Evolutionary conservation across 2,113 vertebrate genomes (phyloP).

Genomic region (Pogona vitticeps): DNA sequence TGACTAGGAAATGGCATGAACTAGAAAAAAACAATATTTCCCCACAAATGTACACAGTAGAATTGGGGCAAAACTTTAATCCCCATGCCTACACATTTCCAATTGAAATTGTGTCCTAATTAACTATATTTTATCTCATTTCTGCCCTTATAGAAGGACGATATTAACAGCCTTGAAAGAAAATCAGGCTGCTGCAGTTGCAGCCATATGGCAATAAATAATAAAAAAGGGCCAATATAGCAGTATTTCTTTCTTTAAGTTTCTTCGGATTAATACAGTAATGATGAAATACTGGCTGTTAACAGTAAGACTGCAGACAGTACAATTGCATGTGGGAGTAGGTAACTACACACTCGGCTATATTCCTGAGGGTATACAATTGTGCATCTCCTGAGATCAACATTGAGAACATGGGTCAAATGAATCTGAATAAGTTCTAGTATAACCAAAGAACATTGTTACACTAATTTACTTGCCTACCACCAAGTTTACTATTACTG

Average conservation of each 20-base stretch:
- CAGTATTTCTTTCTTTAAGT: conserved; percentile 32
- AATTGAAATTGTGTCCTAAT: conserved; percentile 70
- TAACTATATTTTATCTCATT: conserved; percentile 65
- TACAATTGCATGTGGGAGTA: background rate
- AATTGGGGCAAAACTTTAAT: conserved; percentile 52
- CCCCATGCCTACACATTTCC: conserved; percentile 60
- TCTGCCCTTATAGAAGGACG: conserved; percentile 60
- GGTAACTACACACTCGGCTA: background rate
- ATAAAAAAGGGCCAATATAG: conserved; percentile 38
- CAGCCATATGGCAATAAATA: conserved; percentile 60
- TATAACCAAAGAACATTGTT: background rate
- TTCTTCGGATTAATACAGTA: background rate
- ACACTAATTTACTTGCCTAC: background rate
- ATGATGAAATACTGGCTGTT: conserved; percentile 26
- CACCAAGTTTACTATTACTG: background rate
- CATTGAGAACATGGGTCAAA: background rate
- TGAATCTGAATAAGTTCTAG: background rate
- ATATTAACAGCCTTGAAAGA: conserved; percentile 61
- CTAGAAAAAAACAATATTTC: conserved; percentile 42
- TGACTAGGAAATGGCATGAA: conserved; percentile 37
- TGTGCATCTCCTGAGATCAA: background rate
- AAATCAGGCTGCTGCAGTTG: conserved; percentile 64
- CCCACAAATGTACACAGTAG: conserved; percentile 37
- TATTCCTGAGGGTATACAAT: background rate
- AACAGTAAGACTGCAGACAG: background rate